Base-by-base conservation (phyloP, 2,888 invertebrate genomes). In the Drosophila flavopinicola region DNA sequence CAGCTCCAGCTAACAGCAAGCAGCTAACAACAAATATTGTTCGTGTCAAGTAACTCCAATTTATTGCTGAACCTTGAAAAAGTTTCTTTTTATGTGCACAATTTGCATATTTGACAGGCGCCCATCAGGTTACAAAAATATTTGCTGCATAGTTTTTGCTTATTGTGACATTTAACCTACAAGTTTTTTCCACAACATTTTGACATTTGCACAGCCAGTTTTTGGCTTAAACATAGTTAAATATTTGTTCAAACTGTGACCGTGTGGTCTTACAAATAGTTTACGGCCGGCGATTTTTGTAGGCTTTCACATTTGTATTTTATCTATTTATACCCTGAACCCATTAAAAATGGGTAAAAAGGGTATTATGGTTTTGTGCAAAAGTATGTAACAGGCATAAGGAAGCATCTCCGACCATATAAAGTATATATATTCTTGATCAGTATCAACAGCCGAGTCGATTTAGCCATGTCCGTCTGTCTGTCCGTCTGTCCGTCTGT, bases 61-160 rank as follows among this genome's bases (percentile, higher is more conserved):
- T 17, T 47, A 39, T 35, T 41, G 37, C 13, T 30, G 45, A 49
- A 15, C 59, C 63, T 67, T 63, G 48, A 42, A 42, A 54, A 49
- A 11, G 45, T 45, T 29, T 42, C n/a, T n/a, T n/a, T n/a, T n/a
- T n/a, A n/a, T n/a, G n/a, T 33, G 33, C 37, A 57, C 23, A 78
- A 85, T 82, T 68, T 85, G 61, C 82, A 85, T 72, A 85, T 67
- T 85, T 85, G 80, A 71, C 82, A 77, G 63, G 41, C 64, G 48
- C n/a, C 33, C 73, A 66, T 67, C 73, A 63, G 49, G 51, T 66
- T 29, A 24, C 48, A 48, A 35, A 41, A 20, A 4, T 4, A 42
- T 56, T 59, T 51, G n/a, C 45, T 54, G 60, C 70, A 66, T 35
- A 44, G 45, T 56, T 51, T 60, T 57, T 39, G 49, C 20, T 33